phyloP scores from a whole-genome alignment of 35 echinoderm and acorn worm genomes.

The Hemicentrotus pulcherrimus region DNA sequence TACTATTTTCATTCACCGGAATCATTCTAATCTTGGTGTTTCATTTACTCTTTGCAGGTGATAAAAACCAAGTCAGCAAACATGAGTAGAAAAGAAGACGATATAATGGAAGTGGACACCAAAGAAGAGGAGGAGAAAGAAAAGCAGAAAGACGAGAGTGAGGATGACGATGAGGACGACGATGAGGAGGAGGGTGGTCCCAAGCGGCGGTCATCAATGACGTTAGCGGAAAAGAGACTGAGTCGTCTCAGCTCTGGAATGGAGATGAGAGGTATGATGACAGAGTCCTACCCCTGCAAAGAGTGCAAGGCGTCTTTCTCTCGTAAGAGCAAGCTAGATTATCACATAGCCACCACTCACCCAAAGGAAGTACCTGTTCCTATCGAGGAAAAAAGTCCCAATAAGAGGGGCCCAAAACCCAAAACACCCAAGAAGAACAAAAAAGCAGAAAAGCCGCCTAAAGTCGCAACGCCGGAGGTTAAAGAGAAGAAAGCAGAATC shows the following conservation, averaged over 20 bases:
- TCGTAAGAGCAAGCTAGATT: constrained; percentile 27
- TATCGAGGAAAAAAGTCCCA: background rate
- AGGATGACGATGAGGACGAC: background rate
- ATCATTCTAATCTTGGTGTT: background rate
- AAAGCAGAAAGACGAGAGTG: background rate
- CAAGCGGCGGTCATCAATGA: background rate
- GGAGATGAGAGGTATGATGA: constrained; percentile 35
- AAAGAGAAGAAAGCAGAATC: background rate
- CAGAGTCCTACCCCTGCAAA: constrained; percentile 26
- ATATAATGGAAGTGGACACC: background rate
- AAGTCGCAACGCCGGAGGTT: background rate
- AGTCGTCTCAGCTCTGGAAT: background rate
- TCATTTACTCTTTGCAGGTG: constrained; percentile 27
- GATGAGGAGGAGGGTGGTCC: background rate
- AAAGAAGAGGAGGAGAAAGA: background rate
- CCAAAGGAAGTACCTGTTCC: background rate
- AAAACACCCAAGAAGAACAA: constrained; percentile 22
- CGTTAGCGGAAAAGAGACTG: constrained; percentile 3
- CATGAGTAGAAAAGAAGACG: constrained; percentile 9
- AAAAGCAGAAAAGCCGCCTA: background rate
- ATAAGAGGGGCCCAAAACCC: background rate
- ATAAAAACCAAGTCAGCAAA: background rate
- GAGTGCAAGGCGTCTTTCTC: constrained; percentile 32
- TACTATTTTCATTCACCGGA: no score
- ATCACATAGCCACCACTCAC: constrained; percentile 19